Percentiles rank a stretch among this genome's conserved stretches.
Conservation (phyloP, 2,888 invertebrate genomes). For the Trissolcus brochymenae region DNA sequence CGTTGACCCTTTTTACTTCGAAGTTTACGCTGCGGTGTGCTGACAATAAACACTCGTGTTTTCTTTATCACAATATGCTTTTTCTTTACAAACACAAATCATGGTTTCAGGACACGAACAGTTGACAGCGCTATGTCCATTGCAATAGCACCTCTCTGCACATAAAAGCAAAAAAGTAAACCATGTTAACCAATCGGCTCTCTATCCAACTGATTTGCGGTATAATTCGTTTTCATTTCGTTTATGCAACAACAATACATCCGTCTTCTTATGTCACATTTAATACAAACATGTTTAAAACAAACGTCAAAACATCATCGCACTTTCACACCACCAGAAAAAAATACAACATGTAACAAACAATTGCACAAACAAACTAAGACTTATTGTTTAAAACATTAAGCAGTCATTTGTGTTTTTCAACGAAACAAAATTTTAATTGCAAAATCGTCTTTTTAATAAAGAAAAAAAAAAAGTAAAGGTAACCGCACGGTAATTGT, state of each 20-base stretch:
- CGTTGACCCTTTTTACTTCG: constrained; percentile 29
- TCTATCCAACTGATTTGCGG: background rate
- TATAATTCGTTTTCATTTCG: too few relatives aligned
- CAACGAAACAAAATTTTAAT: constrained; percentile 2
- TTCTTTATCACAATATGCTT: constrained; percentile 6
- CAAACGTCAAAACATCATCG: too few relatives aligned
- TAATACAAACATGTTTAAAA: too few relatives aligned
- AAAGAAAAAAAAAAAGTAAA: background rate
- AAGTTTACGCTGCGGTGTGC: background rate
- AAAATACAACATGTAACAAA: too few relatives aligned
- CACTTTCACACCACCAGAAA: too few relatives aligned
- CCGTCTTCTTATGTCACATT: too few relatives aligned
- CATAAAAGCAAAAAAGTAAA: constrained; percentile 46
- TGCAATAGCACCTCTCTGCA: constrained; percentile 23
- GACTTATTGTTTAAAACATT: too few relatives aligned
- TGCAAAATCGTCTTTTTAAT: background rate
- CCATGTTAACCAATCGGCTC: constrained; percentile 30
- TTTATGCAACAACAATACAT: too few relatives aligned
- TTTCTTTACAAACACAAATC: constrained; percentile 37
- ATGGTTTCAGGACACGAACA: constrained; percentile 51
- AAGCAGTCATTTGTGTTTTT: too few relatives aligned
- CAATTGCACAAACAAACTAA: too few relatives aligned
- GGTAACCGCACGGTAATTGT: constrained; percentile 2
- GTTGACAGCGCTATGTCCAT: constrained; percentile 32
- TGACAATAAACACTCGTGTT: too few relatives aligned